Base-by-base conservation (phyloP, 2,797 vertebrate species). In the Hoplostethus mediterraneus region DNA sequence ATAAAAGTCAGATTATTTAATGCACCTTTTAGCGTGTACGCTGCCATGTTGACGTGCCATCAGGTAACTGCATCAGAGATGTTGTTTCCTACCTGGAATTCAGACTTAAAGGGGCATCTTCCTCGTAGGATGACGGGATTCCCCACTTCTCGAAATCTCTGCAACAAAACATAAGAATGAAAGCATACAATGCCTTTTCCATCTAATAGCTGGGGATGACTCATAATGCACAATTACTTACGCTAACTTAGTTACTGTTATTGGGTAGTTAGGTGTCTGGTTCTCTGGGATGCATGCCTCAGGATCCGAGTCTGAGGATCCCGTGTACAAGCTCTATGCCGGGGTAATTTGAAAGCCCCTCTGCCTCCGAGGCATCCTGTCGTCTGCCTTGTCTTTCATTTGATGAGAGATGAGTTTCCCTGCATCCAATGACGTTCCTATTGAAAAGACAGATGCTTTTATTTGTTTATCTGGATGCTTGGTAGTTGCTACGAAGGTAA, bases 361-460 rank as follows among this genome's bases (percentile, higher is more conserved):
- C 40, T 72, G 63, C 63, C 79, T 70, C 42, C 52, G n/a, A 78
- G 77, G 77, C 79, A 77, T 74, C 62, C 67, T 77, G 53, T 72
- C 16, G 61, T 52, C 5, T n/a, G 48, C 75, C 44, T 71, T 65
- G 47, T 71, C 61, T 54, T 75, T 58, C 21, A 49, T 57, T 63
- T 44, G 13, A 71, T 66, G 1, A 1, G 21, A 21, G 21, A 21
- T 21, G 21, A 21, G 21, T 21, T 21, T 21, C 21, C 21, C 21
- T 21, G 21, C 21, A 21, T 21, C 21, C 21, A 21, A 21, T 21
- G 21, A 21, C 21, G 21, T 21, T 21, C 21, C 21, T 21, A 21
- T 21, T 1, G 21, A 21, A 21, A 38, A 81, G 55, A 81, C 60
- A 77, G 61, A 67, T 21, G 21, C 45, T 71, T 52, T 74, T 49